These are phyloP conservation scores for Tapirus indicus DNA, from an alignment of 2,797 vertebrate species.

Conservation along the genomic window DNA sequence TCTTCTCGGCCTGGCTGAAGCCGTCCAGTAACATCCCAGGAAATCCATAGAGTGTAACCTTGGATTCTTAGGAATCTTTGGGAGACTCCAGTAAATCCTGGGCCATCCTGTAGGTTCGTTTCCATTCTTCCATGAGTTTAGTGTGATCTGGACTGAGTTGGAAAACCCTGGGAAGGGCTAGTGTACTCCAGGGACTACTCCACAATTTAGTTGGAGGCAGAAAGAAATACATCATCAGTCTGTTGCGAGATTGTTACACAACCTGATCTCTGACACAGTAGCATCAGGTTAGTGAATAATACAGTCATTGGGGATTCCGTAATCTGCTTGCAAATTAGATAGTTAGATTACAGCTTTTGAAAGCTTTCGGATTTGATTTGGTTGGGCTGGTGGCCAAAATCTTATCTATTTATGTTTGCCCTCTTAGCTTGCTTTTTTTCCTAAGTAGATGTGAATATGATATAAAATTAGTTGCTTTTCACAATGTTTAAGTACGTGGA, in stretches of 20 bases:
- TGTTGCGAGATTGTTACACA: background rate
- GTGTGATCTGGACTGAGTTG: background rate
- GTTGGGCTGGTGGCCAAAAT: background rate
- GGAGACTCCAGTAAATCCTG: background rate
- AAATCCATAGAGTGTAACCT: background rate
- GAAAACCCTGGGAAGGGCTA: background rate
- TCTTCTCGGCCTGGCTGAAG: background rate
- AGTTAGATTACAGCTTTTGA: conserved; percentile 48
- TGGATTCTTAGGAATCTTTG: background rate
- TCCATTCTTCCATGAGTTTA: conserved; percentile 60
- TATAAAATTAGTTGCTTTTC: conserved; percentile 33
- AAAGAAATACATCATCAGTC: background rate
- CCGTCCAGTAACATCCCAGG: background rate
- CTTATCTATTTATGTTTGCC: background rate
- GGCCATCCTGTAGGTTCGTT: conserved; percentile 62
- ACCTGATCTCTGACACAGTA: background rate
- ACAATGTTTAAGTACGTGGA: background rate
- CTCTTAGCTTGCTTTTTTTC: background rate
- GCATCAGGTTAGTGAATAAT: conserved; percentile 3
- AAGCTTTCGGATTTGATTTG: conserved; percentile 58
- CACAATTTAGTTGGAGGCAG: background rate
- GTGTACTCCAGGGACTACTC: background rate
- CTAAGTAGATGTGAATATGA: background rate
- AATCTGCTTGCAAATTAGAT: conserved; percentile 26
- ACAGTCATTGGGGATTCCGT: conserved; percentile 32